phyloP scores from a whole-genome alignment of 2,113 vertebrate genomes.

The Psilopsiagon aymara region DNA sequence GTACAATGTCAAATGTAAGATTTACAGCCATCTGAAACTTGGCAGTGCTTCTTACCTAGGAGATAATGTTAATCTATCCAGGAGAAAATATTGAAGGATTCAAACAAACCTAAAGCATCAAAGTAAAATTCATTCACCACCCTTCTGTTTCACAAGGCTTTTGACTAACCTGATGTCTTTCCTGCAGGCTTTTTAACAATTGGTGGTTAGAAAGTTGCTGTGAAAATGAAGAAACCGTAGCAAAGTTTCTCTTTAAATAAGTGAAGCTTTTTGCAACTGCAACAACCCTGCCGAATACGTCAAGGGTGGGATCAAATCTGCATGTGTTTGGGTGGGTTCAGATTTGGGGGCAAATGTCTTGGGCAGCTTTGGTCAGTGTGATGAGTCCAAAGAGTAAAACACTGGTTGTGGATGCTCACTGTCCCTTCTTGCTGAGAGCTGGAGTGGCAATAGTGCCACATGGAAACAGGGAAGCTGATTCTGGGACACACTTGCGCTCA shows the following conservation, averaged over 20 bases:
- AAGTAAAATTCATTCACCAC: background rate
- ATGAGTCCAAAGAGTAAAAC: background rate
- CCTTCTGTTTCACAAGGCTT: background rate
- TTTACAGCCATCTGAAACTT: constrained; percentile 3
- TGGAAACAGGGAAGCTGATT: background rate
- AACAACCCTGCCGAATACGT: background rate
- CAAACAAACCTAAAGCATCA: background rate
- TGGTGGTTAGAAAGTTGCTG: background rate
- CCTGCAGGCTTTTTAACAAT: background rate
- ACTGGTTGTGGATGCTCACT: background rate
- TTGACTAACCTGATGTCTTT: background rate
- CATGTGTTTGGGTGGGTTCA: background rate
- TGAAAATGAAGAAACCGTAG: background rate
- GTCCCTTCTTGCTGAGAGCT: background rate
- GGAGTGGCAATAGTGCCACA: background rate
- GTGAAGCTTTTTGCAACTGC: background rate
- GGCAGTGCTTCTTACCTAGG: background rate
- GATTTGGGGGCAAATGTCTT: background rate
- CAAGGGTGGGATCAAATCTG: background rate
- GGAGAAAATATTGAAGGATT: background rate
- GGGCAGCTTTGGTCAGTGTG: background rate
- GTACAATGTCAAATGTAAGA: background rate
- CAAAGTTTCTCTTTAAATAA: background rate
- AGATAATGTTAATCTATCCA: background rate
- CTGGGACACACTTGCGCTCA: background rate